Evolutionary conservation across 2,888 invertebrate genomes (phyloP).

Genomic region (Agrotis puta): DNA sequence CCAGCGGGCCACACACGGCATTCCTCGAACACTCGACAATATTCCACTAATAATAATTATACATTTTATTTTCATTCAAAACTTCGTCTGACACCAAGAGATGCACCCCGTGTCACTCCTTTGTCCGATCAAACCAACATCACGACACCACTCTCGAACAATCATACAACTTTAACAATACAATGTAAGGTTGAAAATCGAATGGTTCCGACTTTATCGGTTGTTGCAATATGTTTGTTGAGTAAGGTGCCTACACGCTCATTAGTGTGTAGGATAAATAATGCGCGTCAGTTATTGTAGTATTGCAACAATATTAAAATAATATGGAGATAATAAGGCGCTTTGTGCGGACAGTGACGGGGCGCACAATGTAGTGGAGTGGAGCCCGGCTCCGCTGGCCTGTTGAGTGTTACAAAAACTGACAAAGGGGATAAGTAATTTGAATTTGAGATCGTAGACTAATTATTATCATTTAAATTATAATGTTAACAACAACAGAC

Average conservation of each 20-base stretch:
- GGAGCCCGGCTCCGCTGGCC: constrained; percentile 15
- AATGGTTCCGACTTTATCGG: constrained; percentile 30
- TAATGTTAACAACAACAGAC: background rate
- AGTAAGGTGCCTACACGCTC: constrained; percentile 87
- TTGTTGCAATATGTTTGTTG: constrained; percentile 67
- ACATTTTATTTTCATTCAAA: constrained; percentile 88
- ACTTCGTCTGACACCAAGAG: constrained; percentile 84
- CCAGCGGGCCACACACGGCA: constrained; percentile 77
- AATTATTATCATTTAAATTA: constrained; percentile 21
- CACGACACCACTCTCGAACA: constrained; percentile 34
- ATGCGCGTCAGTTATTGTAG: constrained; percentile 80
- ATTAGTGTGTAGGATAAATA: constrained; percentile 87
- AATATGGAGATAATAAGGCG: constrained; percentile 86
- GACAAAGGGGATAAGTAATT: constrained; percentile 39
- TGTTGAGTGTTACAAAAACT: constrained; percentile 32
- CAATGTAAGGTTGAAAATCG: constrained; percentile 68
- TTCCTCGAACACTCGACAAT: constrained; percentile 80
- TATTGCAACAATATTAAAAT: constrained; percentile 89
- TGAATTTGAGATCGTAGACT: constrained; percentile 30
- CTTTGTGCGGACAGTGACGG: constrained; percentile 73
- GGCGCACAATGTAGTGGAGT: constrained; percentile 48
- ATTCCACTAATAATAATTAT: constrained; percentile 85
- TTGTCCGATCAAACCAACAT: constrained; percentile 74
- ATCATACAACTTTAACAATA: constrained; percentile 31
- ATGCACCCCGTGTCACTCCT: constrained; percentile 87